Percentiles rank a stretch among this genome's conserved stretches.
phyloP scores from a whole-genome alignment of 2,113 vertebrate species.

The Semnopithecus entellus region DNA sequence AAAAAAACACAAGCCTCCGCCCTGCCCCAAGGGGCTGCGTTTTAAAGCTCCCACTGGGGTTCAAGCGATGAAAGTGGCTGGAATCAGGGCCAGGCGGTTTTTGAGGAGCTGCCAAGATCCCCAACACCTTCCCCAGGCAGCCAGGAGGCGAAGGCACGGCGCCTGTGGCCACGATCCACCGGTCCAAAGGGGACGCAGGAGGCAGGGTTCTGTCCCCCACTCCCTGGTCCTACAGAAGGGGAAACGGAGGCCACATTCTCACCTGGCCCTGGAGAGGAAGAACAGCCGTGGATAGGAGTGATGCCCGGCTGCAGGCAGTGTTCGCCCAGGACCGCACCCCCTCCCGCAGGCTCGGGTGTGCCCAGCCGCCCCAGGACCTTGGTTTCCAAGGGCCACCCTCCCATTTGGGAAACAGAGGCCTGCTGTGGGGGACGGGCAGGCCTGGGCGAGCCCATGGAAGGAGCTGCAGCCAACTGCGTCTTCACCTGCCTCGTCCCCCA shows the following conservation, averaged over 20 bases:
- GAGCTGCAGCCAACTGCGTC: background rate
- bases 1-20: background rate
- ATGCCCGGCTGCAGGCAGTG: background rate
- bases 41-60: background rate
- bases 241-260: background rate
- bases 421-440: background rate
- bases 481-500: background rate
- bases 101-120: fast-evolving
- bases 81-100: fast-evolving
- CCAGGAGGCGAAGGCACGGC: fast-evolving
- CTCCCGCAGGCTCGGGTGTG: fast-evolving
- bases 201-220: fast-evolving
- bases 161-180: fast-evolving
- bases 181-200: no score
- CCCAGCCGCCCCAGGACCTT: background rate
- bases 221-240: background rate
- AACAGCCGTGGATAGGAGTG: fast-evolving
- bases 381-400: no score
- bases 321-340: fast-evolving
- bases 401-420: background rate
- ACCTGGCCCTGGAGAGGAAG: fast-evolving
- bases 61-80: no score
- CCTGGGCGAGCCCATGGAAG: background rate
- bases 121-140: no score
- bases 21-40: background rate